Evolutionary conservation across 2,797 vertebrate species (phyloP).

Genomic region (Phaenicophaeus curvirostris): DNA sequence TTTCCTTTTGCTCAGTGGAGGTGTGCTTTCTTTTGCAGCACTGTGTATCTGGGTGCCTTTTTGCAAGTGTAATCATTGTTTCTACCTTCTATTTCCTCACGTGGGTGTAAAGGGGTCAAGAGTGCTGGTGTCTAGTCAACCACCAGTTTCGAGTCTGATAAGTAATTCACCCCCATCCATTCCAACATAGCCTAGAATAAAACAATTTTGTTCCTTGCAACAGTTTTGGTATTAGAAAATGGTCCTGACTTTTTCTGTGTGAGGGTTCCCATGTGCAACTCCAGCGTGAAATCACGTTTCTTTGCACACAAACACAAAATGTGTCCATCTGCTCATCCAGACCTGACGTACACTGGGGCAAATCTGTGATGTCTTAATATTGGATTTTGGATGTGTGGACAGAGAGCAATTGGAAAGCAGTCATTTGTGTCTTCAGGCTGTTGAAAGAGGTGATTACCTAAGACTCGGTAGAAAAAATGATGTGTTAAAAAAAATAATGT

Average conservation of each 20-base stretch:
- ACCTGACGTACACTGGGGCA: neutral
- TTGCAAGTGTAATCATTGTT: neutral
- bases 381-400: neutral
- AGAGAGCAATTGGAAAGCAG: neutral
- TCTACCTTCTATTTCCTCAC: neutral
- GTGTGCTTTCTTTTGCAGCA: neutral
- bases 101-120: neutral
- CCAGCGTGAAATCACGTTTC: neutral
- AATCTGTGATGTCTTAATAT: fast-evolving
- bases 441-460: neutral
- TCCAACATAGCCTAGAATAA: neutral
- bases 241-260: neutral
- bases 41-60: neutral
- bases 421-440: neutral
- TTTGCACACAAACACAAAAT: neutral
- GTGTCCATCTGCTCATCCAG: fast-evolving
- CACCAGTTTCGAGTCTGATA: neutral
- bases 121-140: neutral
- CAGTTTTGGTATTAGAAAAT: neutral
- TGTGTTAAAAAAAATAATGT: neutral
- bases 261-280: neutral
- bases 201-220: neutral
- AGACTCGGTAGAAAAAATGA: neutral
- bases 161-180: neutral
- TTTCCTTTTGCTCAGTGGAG: neutral